Evolutionary conservation across 1,140 invertebrate genomes (phyloP).

Genomic region (Cotesia typhae): DNA sequence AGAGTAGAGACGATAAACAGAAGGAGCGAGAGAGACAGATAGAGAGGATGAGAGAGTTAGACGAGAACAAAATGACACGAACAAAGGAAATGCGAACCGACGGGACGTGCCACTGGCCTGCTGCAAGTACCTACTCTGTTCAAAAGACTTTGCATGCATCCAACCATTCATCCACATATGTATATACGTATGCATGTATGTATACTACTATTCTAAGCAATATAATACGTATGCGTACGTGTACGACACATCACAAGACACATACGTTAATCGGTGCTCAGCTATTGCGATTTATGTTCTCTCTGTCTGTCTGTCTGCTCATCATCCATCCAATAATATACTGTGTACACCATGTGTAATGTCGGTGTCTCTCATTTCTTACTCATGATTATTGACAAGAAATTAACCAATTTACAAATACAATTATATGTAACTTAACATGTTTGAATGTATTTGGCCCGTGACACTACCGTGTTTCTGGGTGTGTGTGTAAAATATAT

Average conservation of each 20-base stretch:
- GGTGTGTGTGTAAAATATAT: too few relatives aligned
- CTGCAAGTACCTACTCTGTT: conserved; percentile 3
- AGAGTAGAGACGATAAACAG: background rate
- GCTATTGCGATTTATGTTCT: background rate
- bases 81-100: conserved; percentile 31
- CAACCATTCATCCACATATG: too few relatives aligned
- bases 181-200: too few relatives aligned
- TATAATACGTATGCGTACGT: background rate
- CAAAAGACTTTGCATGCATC: too few relatives aligned
- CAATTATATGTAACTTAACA: background rate
- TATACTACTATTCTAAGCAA: background rate
- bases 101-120: conserved; percentile 26
- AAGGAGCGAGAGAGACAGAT: background rate
- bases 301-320: background rate
- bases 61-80: background rate
- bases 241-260: background rate
- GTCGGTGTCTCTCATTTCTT: background rate
- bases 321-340: background rate
- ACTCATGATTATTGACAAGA: background rate
- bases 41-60: conserved; percentile 3
- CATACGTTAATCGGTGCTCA: conserved; percentile 23
- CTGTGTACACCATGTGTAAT: background rate
- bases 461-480: too few relatives aligned
- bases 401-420: background rate
- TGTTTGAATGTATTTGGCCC: too few relatives aligned